Evolutionary conservation across 2,888 invertebrate genomes (phyloP).

Genomic region (Bursaphelenchus okinawaensis): DNA sequence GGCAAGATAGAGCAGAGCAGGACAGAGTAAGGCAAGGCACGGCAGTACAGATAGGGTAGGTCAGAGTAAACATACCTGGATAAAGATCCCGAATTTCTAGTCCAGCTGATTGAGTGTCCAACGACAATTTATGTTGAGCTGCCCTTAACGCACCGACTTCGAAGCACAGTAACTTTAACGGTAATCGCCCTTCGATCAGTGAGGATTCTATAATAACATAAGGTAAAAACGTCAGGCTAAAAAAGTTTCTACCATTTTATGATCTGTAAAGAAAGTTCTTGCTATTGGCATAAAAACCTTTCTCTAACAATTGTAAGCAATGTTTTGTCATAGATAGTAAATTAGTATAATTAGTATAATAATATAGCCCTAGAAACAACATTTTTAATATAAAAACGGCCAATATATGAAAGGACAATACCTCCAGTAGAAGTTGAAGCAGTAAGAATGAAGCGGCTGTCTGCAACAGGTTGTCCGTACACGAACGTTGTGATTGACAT

Average conservation of each 20-base stretch:
- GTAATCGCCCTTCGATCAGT: constrained; percentile 22
- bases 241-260: too few relatives aligned
- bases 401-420: background rate
- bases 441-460: constrained; percentile 17
- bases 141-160: constrained; percentile 21
- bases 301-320: too few relatives aligned
- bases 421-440: constrained; percentile 18
- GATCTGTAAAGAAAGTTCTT: too few relatives aligned
- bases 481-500: constrained; percentile 25
- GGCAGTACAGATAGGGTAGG: too few relatives aligned
- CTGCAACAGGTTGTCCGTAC: constrained; percentile 20
- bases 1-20: too few relatives aligned
- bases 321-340: too few relatives aligned
- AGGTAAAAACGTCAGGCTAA: too few relatives aligned
- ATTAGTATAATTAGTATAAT: too few relatives aligned
- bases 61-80: constrained; percentile 28
- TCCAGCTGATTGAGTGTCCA: constrained; percentile 22
- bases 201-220: constrained; percentile 6
- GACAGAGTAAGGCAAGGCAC: too few relatives aligned
- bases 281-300: background rate
- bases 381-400: background rate
- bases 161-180: constrained; percentile 26
- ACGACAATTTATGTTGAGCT: constrained; percentile 30
- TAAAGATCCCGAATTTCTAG: constrained; percentile 25
- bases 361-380: too few relatives aligned